These are phyloP conservation scores for Pachycephus smyrnensis DNA, from an alignment of 2,888 invertebrate species.

Conservation along the genomic window DNA sequence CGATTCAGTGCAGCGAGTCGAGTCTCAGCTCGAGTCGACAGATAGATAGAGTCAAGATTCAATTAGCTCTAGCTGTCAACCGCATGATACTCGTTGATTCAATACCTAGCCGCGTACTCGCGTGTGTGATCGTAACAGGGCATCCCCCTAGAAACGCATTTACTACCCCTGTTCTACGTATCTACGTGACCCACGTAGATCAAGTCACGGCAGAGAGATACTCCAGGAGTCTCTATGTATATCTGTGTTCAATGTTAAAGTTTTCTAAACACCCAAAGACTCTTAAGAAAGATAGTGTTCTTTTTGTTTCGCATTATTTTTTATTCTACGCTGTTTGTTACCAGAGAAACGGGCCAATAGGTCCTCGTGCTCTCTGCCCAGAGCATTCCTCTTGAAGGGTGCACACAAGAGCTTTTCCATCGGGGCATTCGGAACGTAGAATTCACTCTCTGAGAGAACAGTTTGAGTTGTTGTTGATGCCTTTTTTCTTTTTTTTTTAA, in stretches of 20 bases:
- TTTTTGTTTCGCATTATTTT: background rate
- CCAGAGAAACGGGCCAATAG: background rate
- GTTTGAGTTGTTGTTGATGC: background rate
- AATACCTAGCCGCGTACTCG: constrained; percentile 42
- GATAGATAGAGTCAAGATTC: constrained; percentile 65
- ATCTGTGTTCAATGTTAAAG: background rate
- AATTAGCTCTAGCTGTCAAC: constrained; percentile 65
- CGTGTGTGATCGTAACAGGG: background rate
- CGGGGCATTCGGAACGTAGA: background rate
- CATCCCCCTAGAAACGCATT: background rate
- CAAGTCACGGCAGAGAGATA: background rate
- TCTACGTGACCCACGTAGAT: background rate
- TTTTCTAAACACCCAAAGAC: background rate
- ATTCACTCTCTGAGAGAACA: background rate
- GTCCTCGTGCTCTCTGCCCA: background rate
- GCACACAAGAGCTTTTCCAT: background rate
- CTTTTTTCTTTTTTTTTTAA: background rate
- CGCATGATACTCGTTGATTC: constrained; percentile 65
- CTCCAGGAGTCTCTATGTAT: background rate
- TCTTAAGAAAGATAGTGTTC: background rate
- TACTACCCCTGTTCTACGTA: background rate
- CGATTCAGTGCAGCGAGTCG: constrained; percentile 35
- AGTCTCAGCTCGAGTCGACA: constrained; percentile 58
- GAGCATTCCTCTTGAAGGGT: background rate
- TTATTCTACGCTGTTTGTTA: background rate